Evolutionary conservation across 2,113 vertebrate genomes (phyloP), one percentile per base, ranked within the genome.

Genomic region (Elgaria multicarinata): DNA sequence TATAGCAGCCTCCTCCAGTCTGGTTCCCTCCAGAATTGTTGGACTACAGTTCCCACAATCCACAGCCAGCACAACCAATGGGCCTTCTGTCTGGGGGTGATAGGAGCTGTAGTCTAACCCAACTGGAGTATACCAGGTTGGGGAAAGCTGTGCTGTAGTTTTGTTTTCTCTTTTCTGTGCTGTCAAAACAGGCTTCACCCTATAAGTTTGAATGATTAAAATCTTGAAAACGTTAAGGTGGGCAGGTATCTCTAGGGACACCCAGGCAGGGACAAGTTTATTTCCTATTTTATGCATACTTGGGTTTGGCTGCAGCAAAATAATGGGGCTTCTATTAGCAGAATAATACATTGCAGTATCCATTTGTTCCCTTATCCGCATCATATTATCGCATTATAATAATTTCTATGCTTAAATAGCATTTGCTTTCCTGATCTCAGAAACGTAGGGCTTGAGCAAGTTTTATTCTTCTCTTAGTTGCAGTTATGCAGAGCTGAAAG

Each of bases 221-320:
- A 75, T 92, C 95, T 90, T 28, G 50, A 89, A 55, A 76, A 85
- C 77, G 84, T 9, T 87, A 92, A 77, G 1, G 5, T n/a, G 58
- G 9, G 55, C 46, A 83, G 58, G 69, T 75, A 20, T 93, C 88
- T 88, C 42, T 79, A 14, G 20, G 55, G 8, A 87, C 90, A n/a
- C 4, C 12, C 91, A 91, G n/a, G 62, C 58, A 6, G 5, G 4
- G 44, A 87, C 62, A 75, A 86, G 79, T 18, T 67, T 76, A 44
- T 88, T 91, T 46, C 46, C 74, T 92, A 39, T 64, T 89, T 81
- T 22, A 10, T 36, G 0, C 71, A 71, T 26, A 22, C 66, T 39
- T 33, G n/a, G 87, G 78, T 87, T 95, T 93, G 92, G 82, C 87
- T 72, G 7, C 0, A 62, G 53, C 69, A 91, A 84, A 44, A 18